Base-by-base conservation (phyloP, 2,888 invertebrate genomes). In the Schizotus pectinicornis region DNA sequence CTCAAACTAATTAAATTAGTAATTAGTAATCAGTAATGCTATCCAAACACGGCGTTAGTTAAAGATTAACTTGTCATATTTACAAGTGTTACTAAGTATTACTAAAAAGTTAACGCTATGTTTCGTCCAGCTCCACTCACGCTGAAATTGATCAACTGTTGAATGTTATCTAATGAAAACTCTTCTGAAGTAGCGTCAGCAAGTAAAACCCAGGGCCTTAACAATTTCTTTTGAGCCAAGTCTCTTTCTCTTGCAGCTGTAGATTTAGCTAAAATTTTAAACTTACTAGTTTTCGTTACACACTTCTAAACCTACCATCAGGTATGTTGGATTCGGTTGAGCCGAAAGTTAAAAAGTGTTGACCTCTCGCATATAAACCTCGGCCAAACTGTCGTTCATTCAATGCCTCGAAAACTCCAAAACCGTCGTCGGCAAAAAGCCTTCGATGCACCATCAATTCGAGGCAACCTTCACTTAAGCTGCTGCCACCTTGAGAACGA, bases 331-430 rank as follows among this genome's bases (percentile, higher is more conserved):
- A 38, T 9, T 7, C 12, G 7, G 7, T 13, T 42, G 30, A 7
- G 9, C 83, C 84, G 5, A 81, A 67, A 43, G 84, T 50, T 1
- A 88, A 30, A 65, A 85, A 86, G 68, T 69, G 67, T 14, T 67
- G 59, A 0, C 92, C 91, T 56, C 87, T 80, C 0, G 85, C 88
- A 0, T 90, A 84, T 0, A 92, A 70, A 0, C 92, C 92, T 53
- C 76, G 71, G 0, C 86, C 88, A 48, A 80, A 86, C 0, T 85
- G 88, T 0, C 84, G 83, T 79, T 98, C 97, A 72, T 96, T 91
- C 0, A 98, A 77, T 0, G 94, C 87, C 79, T 98, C 96, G 0
- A 84, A 91, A 0, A 98, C 95, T 0, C 97, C 98, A 67, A 94
- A 93, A 0, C 88, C 90, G 74, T 97, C 97, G 68, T 98, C 97